Percentiles rank a stretch among this genome's conserved stretches.
Evolutionary conservation across 2,888 invertebrate genomes (phyloP).

Genomic region (Ellobium chinense): DNA sequence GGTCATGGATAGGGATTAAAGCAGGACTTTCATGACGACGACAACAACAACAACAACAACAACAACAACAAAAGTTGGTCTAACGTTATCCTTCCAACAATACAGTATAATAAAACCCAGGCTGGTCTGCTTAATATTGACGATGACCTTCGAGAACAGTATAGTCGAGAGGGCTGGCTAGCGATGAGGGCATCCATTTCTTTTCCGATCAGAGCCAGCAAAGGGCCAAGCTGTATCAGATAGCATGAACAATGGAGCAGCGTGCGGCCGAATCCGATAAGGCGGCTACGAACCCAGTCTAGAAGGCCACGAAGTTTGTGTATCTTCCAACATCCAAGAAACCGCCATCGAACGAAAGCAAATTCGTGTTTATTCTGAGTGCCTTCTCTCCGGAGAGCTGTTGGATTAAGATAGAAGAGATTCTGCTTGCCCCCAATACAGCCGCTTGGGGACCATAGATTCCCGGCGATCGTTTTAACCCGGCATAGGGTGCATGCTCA

Average conservation of each 20-base stretch:
- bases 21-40: too few species aligned
- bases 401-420: neutral
- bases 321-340: slow-evolving; percentile 15
- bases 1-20: too few species aligned
- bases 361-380: slow-evolving; percentile 32
- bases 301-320: slow-evolving; percentile 24
- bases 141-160: too few species aligned
- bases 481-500: neutral
- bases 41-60: too few species aligned
- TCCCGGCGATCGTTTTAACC: neutral
- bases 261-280: slow-evolving; percentile 37
- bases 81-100: too few species aligned
- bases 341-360: slow-evolving; percentile 20
- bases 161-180: too few species aligned
- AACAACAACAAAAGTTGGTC: too few species aligned
- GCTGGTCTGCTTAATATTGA: too few species aligned
- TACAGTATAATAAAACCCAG: too few species aligned
- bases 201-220: too few species aligned
- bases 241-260: neutral
- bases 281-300: neutral
- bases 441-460: slow-evolving; percentile 5
- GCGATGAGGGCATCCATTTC: too few species aligned
- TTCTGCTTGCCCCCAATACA: neutral
- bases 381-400: slow-evolving; percentile 1
- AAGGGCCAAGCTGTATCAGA: neutral